Evolutionary conservation across 2,113 vertebrate species (phyloP), one percentile per base, ranked within the genome.

Genomic region (Seriola dumerili): DNA sequence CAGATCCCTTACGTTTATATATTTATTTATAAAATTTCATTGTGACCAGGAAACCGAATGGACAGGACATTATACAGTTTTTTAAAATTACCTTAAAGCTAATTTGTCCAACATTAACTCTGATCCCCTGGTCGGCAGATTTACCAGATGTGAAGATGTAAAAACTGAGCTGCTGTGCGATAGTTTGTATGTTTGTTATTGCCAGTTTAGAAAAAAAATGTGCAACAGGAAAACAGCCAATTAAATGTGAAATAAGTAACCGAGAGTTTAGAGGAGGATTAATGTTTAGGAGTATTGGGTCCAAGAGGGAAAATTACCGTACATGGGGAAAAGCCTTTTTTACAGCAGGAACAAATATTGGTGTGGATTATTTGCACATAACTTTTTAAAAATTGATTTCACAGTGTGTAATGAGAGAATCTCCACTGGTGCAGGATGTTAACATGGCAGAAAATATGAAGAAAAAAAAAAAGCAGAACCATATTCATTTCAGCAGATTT

Each of bases 311-410:
- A 52, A 52, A 52, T 52, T 52, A 52, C 19, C 16, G 0, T 52
- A 36, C n/a, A 36, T 3, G 52, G 63, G 10, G 38, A 73, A 70
- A 84, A 77, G 59, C 36, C 21, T 78, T 78, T 42, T 42, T 32
- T 58, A 55, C 59, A 42, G 74, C 38, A 29, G 36, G 54, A 42
- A 71, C 46, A 58, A 58, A 72, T 21, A 85, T 8, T 11, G 21
- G n/a, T 44, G 52, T 29, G 9, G 61, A 68, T 48, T 78, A 52
- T 84, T 72, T 23, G 8, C n/a, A 25, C 23, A 66, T 66, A 36
- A 77, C 63, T 69, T 76, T 38, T 11, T 36, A n/a, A 65, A 55
- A 77, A 34, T 62, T 5, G 42, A 85, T 76, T 78, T 67, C 61
- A 64, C 4, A n/a, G 64, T 38, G 44, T 14, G 78, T 23, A 75